phyloP scores from a whole-genome alignment of 2,113 vertebrate species.

The Lepisosteus oculatus region DNA sequence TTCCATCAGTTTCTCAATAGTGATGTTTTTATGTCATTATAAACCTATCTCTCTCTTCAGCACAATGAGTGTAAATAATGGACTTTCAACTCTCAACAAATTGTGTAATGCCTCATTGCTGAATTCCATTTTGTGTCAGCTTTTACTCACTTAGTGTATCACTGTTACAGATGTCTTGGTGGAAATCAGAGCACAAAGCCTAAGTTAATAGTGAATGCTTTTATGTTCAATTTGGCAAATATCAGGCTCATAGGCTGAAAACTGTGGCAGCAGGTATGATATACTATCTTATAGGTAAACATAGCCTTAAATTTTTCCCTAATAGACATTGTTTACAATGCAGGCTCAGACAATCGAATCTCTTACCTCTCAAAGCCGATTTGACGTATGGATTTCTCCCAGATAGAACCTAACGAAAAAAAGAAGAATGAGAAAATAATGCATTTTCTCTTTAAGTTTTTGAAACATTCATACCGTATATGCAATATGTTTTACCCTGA shows the following conservation, averaged over 20 bases:
- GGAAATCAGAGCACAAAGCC: not conserved
- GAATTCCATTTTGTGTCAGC: not conserved
- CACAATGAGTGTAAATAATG: too few relatives aligned
- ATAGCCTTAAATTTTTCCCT: too few relatives aligned
- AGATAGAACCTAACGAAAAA: slow-evolving; percentile 74
- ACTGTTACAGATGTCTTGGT: slow-evolving; percentile 11
- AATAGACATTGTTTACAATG: too few relatives aligned
- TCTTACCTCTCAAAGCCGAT: slow-evolving; percentile 97
- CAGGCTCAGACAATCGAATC: not conserved
- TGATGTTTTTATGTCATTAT: too few relatives aligned
- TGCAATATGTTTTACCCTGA: too few relatives aligned
- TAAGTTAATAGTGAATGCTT: not conserved
- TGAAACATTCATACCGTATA: too few relatives aligned
- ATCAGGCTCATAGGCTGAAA: not conserved
- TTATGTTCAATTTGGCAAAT: slow-evolving; percentile 15
- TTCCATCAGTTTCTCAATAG: too few relatives aligned
- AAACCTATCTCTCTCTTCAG: too few relatives aligned
- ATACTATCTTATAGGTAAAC: too few relatives aligned
- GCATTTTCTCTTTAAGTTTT: too few relatives aligned
- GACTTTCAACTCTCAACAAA: too few relatives aligned
- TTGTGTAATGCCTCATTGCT: not conserved
- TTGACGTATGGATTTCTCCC: slow-evolving; percentile 92
- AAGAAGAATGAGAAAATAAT: slow-evolving; percentile 32
- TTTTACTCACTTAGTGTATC: slow-evolving; percentile 11
- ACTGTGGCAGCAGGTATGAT: too few relatives aligned